Percentiles rank a stretch among this genome's conserved stretches.
Evolutionary conservation across 2,113 vertebrate genomes (phyloP).

Genomic region (Pao palembangensis): DNA sequence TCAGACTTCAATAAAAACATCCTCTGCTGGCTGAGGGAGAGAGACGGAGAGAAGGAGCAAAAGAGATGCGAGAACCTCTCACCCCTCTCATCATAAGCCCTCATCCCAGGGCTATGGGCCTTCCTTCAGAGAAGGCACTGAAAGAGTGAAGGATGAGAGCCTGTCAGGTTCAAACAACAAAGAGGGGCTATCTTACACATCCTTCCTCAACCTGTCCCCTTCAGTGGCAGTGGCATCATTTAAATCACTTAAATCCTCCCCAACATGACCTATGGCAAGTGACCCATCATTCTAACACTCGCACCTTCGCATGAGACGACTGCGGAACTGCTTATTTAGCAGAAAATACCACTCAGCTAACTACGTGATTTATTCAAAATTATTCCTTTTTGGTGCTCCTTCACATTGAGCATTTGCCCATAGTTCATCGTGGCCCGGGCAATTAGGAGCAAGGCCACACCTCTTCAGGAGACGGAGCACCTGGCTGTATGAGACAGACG

Average conservation of each 20-base stretch:
- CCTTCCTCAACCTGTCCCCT: constrained; percentile 65
- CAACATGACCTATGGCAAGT: constrained; percentile 71
- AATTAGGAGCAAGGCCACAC: constrained; percentile 69
- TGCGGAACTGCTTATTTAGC: constrained; percentile 68
- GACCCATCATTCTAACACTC: constrained; percentile 67
- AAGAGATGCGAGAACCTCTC: constrained; percentile 66
- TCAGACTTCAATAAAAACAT: constrained; percentile 71
- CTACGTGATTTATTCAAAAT: constrained; percentile 74
- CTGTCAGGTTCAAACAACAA: constrained; percentile 75
- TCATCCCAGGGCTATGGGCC: constrained; percentile 60
- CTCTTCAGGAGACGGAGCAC: constrained; percentile 67
- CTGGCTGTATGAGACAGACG: constrained; percentile 61
- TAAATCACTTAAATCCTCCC: constrained; percentile 74
- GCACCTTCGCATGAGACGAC: constrained; percentile 57
- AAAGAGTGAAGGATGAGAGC: constrained; percentile 59
- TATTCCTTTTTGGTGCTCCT: constrained; percentile 68
- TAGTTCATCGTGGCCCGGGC: constrained; percentile 68
- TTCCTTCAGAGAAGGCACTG: constrained; percentile 53
- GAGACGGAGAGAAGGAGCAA: constrained; percentile 40
- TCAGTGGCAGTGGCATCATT: constrained; percentile 70
- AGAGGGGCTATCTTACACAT: constrained; percentile 69
- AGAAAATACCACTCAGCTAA: constrained; percentile 65
- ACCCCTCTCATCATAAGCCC: constrained; percentile 64
- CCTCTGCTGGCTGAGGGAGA: constrained; percentile 49
- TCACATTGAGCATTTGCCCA: constrained; percentile 63